Evolutionary conservation across 2,888 invertebrate genomes (phyloP), one percentile per base, ranked within the genome.

Genomic region (Melieria picta): DNA sequence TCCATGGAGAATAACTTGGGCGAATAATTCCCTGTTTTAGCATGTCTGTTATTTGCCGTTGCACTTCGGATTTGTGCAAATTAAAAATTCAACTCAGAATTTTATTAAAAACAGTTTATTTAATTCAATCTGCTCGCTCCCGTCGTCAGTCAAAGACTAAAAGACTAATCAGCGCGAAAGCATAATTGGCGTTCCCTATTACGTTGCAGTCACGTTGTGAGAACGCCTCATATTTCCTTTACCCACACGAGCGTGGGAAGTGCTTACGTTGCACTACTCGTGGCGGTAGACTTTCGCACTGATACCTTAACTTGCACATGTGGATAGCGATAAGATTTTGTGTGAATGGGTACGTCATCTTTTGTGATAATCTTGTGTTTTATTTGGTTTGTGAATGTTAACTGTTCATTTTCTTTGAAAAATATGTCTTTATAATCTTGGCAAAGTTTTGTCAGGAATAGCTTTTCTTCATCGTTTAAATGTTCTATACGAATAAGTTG

Each of bases 281-380:
- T 3, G 0, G 30, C 30, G 2, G 2, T 30, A 30, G 30, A 30
- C 1, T 30, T 30, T 30, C 30, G 30, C 30, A 30, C 30, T 30
- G 30, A 30, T 30, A 30, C 30, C 30, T 30, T 30, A 30, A 16
- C 16, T 16, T 16, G 16, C 16, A 16, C 16, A 55, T 72, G 58
- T n/a, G 72, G 68, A 48, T 69, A 72, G 50, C 72, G 45, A 69
- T 72, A 69, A n/a, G 63, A 58, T 52, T 63, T 72, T 10, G 56
- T 64, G 57, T 72, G 55, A 30, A 69, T 65, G 10, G 58, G 65
- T 10, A 57, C 16, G 48, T 67, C 60, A 16, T 45, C 45, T 11
- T 10, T 48, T 48, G 72, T 72, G 42, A 72, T 75, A n/a, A 79
- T 77, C 48, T 67, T 11, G 61, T 79, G 77, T 76, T 76, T 79